Evolutionary conservation across 35 echinoderm and acorn worm genomes (phyloP), one percentile per base, ranked within the genome.

Genomic region (Strongylocentrotus purpuratus): DNA sequence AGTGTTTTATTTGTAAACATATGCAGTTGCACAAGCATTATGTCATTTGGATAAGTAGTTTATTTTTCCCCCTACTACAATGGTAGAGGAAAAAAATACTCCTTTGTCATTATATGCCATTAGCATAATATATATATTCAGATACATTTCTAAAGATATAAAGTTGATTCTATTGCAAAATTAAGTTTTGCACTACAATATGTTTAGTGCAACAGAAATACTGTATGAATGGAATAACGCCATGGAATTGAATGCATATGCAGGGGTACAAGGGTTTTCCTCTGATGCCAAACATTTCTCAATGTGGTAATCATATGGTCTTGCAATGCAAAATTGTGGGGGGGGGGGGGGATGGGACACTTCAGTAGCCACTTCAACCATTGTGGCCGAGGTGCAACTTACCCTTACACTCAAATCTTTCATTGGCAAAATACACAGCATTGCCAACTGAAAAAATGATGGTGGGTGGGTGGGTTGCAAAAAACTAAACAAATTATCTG

Each of bases 61-160:
- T 32, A n/a, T 32, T 33, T 90, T 90, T 33, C 14, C 33, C 33
- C 46, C 7, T 90, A 47, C 33, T 47, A 47, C 14, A 47, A 70
- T 70, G 61, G 61, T 25, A 70, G 61, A 6, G 61, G 25, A 70
- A 70, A 70, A 70, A n/a, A n/a, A n/a, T n/a, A n/a, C n/a, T 70
- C 61, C 2, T 55, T 70, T 70, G 17, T 70, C 18, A 25, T 22
- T 28, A 70, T 13, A 70, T 70, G 61, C 15, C 31, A 90, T 90
- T 90, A 31, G 88, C 88, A 35, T 45, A 90, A 45, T 90, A 90
- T 47, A 31, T 90, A 90, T 90, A 47, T 33, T 90, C 46, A 22
- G 7, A 45, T 45, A 33, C 32, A 15, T 33, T 28, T 20, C 46
- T 90, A 35, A 90, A 90, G 14, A 90, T 33, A 45, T 90, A 46